Evolutionary conservation across 92 coral and sea anemone species (phyloP), one percentile per base, ranked within the genome.

Genomic region (Diadumene lineata): DNA sequence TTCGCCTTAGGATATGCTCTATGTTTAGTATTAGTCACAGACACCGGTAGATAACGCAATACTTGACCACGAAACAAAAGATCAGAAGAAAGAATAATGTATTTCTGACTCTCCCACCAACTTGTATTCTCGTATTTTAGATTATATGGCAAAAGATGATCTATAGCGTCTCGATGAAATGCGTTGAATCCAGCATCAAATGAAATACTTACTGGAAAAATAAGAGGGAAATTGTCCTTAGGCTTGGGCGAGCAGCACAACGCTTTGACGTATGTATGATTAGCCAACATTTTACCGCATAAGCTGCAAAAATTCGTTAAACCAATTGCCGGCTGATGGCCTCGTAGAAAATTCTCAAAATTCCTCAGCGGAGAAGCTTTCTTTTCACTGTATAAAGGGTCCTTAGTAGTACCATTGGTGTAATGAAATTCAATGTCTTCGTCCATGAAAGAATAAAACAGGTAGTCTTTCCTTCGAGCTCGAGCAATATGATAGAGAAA

Each of bases 31-130:
- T 93, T 91, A 0, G 78, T 46, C 13, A 76, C 94, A 0, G 93
- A 84, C 21, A 91, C 73, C 1, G 85, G 87, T 7, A 87, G 83
- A 25, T 82, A 91, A 28, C 97, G 64, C 58, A 91, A 73, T 15
- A 91, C 97, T 72, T 91, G 98, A 34, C 98, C 98, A 4, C 97
- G 97, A 68, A 93, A 93, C 24, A 83, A 17, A 51, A 91, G 28
- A 67, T 93, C 98, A 24, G 98, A 79, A 23, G 86, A 80, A 15
- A 93, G 74, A 56, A 93, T 93, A 50, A 93, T 83, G 50, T 91
- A 93, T 74, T 91, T 93, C 64, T 93, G 98, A 56, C 98, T 93
- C 11, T 93, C 93, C 98, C 98, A 93, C 98, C 98, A 93, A 64
- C 98, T 91, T 58, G 31, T 31, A 0, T 64, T 50, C 70, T 93